Evolutionary conservation across 2,113 vertebrate genomes (phyloP).

Genomic region (Dipodomys stephensi): DNA sequence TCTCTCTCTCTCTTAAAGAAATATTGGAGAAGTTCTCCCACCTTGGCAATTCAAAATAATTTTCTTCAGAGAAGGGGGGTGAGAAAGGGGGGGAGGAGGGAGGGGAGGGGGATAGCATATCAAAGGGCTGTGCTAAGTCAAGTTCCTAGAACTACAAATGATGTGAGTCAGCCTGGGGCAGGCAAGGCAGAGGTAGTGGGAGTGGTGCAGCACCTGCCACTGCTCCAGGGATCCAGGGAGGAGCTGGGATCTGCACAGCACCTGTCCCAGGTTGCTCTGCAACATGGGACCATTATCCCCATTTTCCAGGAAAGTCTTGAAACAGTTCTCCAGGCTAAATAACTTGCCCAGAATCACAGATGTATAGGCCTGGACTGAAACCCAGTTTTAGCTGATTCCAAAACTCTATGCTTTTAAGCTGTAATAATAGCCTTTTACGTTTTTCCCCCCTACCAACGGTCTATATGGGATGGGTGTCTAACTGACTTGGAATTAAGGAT

Average conservation of each 20-base stretch:
- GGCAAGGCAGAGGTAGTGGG: background rate
- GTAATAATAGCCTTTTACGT: background rate
- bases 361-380: background rate
- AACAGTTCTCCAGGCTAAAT: background rate
- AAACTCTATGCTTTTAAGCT: background rate
- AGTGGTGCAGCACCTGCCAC: fast-evolving
- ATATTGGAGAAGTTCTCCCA: no score
- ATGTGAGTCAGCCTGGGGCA: background rate
- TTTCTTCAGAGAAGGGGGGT: constrained; percentile 88
- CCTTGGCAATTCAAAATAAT: constrained; percentile 92
- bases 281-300: background rate
- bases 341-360: background rate
- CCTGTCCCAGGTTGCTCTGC: no score
- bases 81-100: background rate
- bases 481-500: background rate
- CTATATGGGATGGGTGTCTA: background rate
- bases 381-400: background rate
- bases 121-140: constrained; percentile 72
- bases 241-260: background rate
- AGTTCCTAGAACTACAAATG: constrained; percentile 74
- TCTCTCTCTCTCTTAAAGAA: no score
- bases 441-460: background rate
- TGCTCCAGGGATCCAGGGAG: no score
- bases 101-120: constrained; percentile 85
- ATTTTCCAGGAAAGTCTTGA: background rate